Evolutionary conservation across 2,888 invertebrate genomes (phyloP).

Genomic region (Mongoloraphidia duomilia): DNA sequence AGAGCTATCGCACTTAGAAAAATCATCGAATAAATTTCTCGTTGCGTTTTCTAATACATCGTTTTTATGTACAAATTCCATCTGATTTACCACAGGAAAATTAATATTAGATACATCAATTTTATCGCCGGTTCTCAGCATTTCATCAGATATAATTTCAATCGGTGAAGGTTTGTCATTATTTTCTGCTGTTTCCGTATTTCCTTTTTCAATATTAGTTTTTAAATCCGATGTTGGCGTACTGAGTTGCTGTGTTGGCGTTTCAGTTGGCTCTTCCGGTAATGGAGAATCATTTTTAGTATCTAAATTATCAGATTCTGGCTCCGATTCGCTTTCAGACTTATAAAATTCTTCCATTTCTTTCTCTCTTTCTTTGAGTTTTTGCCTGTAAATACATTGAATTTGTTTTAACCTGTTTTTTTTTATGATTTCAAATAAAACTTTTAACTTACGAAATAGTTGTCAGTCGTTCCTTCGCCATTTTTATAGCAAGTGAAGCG

Average conservation of each 20-base stretch:
- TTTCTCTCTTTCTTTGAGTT: constrained; percentile 55
- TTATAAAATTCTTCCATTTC: constrained; percentile 63
- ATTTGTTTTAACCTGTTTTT: not conserved
- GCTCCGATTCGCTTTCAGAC: constrained; percentile 48
- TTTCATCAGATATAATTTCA: too few species aligned
- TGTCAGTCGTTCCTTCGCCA: constrained; percentile 49
- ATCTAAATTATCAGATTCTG: constrained; percentile 15
- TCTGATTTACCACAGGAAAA: too few species aligned
- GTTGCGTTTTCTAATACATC: too few species aligned
- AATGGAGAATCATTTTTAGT: not conserved
- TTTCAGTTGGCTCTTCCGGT: not conserved
- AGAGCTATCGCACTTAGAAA: too few species aligned
- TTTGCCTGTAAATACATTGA: constrained; percentile 33
- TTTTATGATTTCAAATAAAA: constrained; percentile 6
- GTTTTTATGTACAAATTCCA: too few species aligned
- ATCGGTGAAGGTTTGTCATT: not conserved
- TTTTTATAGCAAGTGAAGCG: constrained; percentile 41
- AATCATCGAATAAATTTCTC: too few species aligned
- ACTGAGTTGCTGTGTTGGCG: not conserved
- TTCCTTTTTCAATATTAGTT: not conserved
- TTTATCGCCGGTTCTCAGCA: too few species aligned
- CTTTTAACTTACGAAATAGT: constrained; percentile 44
- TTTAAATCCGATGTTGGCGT: not conserved
- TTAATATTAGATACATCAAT: too few species aligned
- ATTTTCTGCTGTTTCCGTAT: not conserved